Conservation (phyloP, 1,140 invertebrate species). For the Popillia japonica region DNA sequence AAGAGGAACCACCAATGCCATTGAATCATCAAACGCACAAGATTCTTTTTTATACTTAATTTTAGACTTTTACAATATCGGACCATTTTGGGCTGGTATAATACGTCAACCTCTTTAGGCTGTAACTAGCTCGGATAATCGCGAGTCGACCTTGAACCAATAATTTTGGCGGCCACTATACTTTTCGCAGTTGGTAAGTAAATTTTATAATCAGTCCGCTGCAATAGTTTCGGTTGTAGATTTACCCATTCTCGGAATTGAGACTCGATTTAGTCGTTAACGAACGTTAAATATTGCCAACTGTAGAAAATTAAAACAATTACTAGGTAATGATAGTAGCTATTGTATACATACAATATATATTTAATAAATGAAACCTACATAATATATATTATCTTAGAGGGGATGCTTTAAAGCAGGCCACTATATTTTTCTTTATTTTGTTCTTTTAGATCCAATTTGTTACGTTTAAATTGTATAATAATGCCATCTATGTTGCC, state of each 20-base stretch:
- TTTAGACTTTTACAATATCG: too few relatives aligned
- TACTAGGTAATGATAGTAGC: conserved; percentile 30
- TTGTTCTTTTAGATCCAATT: not conserved
- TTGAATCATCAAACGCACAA: too few relatives aligned
- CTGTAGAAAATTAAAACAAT: conserved; percentile 37
- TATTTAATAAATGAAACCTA: not conserved
- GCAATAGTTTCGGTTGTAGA: too few relatives aligned
- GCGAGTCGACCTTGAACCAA: too few relatives aligned
- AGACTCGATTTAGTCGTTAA: too few relatives aligned
- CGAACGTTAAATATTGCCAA: conserved; percentile 7
- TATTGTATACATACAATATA: conserved; percentile 1
- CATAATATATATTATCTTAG: not conserved
- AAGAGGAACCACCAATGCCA: too few relatives aligned
- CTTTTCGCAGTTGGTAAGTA: conserved; percentile 34
- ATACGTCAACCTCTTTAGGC: too few relatives aligned
- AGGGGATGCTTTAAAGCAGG: not conserved
- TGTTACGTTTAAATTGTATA: not conserved
- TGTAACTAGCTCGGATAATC: too few relatives aligned
- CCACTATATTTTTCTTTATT: not conserved
- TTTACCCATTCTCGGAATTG: too few relatives aligned
- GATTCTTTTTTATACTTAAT: too few relatives aligned
- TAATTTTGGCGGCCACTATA: not conserved
- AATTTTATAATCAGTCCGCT: too few relatives aligned
- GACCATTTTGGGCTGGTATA: too few relatives aligned
- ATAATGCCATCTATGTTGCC: conserved; percentile 11